Evolutionary conservation across 2,888 invertebrate genomes (phyloP), one percentile per base, ranked within the genome.

Genomic region (Globia sparganii): DNA sequence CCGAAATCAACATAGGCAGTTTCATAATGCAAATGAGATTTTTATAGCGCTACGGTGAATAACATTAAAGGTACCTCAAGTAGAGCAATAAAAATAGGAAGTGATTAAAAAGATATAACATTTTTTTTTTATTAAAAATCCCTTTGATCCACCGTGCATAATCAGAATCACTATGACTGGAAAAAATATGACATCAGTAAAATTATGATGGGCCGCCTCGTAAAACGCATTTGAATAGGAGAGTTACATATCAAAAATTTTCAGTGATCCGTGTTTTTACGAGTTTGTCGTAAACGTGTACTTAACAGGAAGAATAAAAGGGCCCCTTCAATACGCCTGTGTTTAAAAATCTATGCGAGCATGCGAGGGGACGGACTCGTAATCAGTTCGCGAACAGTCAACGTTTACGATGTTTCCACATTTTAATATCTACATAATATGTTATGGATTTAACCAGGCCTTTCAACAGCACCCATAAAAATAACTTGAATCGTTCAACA

Each of bases 241-340:
- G 94, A 94, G 96, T 96, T 94, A 96, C 96, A 96, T 96, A 96
- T 96, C 96, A 96, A 96, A 96, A 96, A 96, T 96, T 96, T 95
- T 96, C 96, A 96, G 93, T 96, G 96, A 96, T 96, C 96, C 96
- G 96, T 96, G 93, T 94, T 96, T 96, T 96, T 96, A 96, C 95
- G 96, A 96, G 95, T 92, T 91, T 90, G 94, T 96, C 96, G 95
- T 96, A 96, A 96, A 96, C 94, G 94, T 94, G 94, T 96, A 95
- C 96, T 96, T 95, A 96, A 94, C 93, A 91, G 92, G 90, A 92
- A 93, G 94, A 94, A 94, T 94, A 93, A 94, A 94, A 92, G 92
- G 92, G 92, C 85, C 92, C 94, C 93, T 92, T 91, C 90, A 91
- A 92, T 91, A 88, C 81, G 90, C 87, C 73, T 92, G 90, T 93